These are phyloP conservation scores for Acanthis flammea DNA, from an alignment of 2,797 vertebrate genomes.

Conservation along the genomic window DNA sequence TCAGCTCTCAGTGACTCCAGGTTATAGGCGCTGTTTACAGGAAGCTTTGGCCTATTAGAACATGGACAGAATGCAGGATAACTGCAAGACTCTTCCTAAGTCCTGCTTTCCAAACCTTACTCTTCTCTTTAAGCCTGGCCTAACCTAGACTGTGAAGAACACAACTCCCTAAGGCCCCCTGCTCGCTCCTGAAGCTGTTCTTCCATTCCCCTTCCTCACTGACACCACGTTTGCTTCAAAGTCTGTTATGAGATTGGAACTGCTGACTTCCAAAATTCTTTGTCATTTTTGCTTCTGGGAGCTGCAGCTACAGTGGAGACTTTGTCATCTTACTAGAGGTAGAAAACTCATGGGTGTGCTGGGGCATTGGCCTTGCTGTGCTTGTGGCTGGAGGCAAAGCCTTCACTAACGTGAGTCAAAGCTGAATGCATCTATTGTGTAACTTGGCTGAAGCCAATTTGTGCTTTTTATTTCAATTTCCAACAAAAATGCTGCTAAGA, in stretches of 20 bases:
- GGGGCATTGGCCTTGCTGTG: accelerated
- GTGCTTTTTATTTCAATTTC: not conserved
- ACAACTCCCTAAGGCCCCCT: not conserved
- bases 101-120: not conserved
- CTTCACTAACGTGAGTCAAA: not conserved
- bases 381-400: not conserved
- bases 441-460: not conserved
- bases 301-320: not conserved
- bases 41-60: not conserved
- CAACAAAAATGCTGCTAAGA: not conserved
- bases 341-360: not conserved
- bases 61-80: not conserved
- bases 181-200: not conserved
- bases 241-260: not conserved
- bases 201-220: not conserved
- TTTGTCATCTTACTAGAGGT: not conserved
- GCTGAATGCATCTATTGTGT: not conserved
- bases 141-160: not conserved
- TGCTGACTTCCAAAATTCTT: not conserved
- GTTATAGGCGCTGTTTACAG: not conserved
- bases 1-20: not conserved
- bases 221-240: not conserved
- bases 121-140: not conserved
- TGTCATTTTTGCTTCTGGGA: not conserved
- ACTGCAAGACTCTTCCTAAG: not conserved